Evolutionary conservation across 2,797 vertebrate species (phyloP).

Genomic region (Onychomys arenicola): DNA sequence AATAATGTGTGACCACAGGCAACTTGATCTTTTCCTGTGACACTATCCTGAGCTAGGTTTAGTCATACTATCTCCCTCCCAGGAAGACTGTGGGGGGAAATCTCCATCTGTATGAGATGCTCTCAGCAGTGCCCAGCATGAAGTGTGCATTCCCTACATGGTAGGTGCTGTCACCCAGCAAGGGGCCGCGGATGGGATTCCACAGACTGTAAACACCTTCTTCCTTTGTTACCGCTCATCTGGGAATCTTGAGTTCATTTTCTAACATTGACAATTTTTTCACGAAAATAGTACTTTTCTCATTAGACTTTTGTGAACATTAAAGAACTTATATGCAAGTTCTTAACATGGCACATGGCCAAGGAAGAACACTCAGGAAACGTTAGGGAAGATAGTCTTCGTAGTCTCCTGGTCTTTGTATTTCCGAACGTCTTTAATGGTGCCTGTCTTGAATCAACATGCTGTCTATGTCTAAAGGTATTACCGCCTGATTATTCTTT

Average conservation of each 20-base stretch:
- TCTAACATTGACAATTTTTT: neutral
- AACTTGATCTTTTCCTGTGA: slow-evolving; percentile 17
- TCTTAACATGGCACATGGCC: neutral
- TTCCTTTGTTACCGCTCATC: neutral
- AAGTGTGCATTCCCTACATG: neutral
- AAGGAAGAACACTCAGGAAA: neutral
- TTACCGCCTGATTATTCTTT: neutral
- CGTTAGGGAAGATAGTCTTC: neutral
- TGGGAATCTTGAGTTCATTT: neutral
- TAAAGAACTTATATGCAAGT: neutral
- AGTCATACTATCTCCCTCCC: neutral
- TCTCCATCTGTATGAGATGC: neutral
- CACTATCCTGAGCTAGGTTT: neutral
- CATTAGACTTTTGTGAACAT: neutral
- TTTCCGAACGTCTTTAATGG: neutral
- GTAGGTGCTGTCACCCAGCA: neutral
- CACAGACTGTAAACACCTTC: neutral
- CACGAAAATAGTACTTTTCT: neutral
- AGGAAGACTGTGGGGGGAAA: neutral
- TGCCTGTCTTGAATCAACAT: neutral
- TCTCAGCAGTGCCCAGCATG: neutral
- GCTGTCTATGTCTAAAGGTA: neutral
- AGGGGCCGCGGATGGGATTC: neutral
- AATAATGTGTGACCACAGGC: neutral
- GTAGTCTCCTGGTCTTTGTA: neutral